Evolutionary conservation across 2,113 vertebrate genomes (phyloP).

Genomic region (Sterna hirundo): DNA sequence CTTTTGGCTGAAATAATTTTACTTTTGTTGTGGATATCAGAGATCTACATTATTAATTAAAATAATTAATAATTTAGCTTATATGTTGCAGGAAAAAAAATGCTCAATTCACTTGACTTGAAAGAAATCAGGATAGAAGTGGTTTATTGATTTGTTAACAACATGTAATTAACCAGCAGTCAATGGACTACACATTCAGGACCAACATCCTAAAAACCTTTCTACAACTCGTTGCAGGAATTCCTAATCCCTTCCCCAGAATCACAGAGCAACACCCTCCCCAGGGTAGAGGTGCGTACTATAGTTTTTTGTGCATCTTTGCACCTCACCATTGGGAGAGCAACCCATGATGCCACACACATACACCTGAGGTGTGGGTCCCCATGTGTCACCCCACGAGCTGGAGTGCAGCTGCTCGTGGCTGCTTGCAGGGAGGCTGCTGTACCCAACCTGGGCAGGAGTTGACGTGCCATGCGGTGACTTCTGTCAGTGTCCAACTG

Average conservation of each 20-base stretch:
- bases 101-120: not conserved
- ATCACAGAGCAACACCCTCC: not conserved
- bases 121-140: not conserved
- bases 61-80: not conserved
- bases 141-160: not conserved
- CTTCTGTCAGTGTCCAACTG: not conserved
- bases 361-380: fast-evolving
- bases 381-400: not conserved
- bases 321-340: fast-evolving
- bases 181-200: not conserved
- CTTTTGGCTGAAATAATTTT: not conserved
- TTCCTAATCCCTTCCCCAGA: not conserved
- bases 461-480: fast-evolving
- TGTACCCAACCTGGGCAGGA: not conserved
- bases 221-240: not conserved
- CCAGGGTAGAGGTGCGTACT: not conserved
- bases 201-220: not conserved
- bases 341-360: fast-evolving
- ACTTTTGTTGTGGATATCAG: not conserved
- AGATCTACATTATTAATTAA: not conserved
- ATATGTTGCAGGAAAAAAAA: not conserved
- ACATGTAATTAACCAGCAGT: not conserved
- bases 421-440: not conserved
- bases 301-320: not conserved
- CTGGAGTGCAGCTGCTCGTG: not conserved